These are phyloP conservation scores for Ceratotherium simum DNA, from an alignment of 2,113 vertebrate species.

Conservation along the genomic window DNA sequence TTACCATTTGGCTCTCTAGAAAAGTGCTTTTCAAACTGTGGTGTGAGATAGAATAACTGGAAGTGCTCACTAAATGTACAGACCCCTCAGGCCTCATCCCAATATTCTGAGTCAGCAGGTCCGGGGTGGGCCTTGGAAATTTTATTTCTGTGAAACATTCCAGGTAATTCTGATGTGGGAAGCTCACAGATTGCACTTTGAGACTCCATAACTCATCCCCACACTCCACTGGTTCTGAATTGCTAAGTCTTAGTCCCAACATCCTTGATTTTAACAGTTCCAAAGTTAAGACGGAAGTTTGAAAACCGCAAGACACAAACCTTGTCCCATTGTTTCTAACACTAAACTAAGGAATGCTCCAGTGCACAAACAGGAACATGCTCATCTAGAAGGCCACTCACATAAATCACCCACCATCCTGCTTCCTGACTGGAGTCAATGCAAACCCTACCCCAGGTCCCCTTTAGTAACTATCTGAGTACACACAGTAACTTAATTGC, in stretches of 20 bases:
- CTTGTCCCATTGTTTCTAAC: not conserved
- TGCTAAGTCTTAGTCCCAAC: not conserved
- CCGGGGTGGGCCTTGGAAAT: not conserved
- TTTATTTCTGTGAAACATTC: not conserved
- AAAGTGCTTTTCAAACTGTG: constrained; percentile 44
- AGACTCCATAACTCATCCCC: not conserved
- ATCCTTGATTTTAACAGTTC: not conserved
- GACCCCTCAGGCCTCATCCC: not conserved
- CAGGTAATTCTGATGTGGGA: not conserved
- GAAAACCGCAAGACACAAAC: not conserved
- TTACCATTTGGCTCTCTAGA: not conserved
- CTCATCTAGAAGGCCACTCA: not conserved
- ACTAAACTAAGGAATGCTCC: not conserved
- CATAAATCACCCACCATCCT: not conserved
- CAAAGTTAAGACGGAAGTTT: not conserved
- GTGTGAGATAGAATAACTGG: not conserved
- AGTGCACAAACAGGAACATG: not conserved
- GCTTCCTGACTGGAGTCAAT: not conserved
- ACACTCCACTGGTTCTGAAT: not conserved
- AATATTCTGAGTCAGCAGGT: not conserved
- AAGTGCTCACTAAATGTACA: not conserved
- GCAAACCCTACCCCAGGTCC: not conserved
- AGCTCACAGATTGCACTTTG: too few species aligned
- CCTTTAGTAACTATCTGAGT: not conserved
- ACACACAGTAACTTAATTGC: not conserved